Percentiles rank a stretch among this genome's conserved stretches.
These are phyloP conservation scores for Phalloptychus januarius DNA, from an alignment of 2,797 vertebrate genomes.

Conservation along the genomic window DNA sequence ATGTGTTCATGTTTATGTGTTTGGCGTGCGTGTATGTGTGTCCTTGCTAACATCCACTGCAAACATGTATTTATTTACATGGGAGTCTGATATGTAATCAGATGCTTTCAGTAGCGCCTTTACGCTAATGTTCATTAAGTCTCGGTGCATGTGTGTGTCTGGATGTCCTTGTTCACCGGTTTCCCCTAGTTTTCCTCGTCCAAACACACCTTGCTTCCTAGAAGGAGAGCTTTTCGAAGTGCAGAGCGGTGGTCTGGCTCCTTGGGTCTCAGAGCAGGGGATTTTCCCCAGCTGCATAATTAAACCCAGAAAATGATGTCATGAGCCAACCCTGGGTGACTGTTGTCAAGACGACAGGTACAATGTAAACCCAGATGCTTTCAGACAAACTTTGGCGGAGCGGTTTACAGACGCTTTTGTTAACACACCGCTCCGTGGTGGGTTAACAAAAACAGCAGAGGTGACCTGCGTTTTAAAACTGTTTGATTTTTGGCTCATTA, in stretches of 20 bases:
- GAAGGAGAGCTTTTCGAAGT: constrained; percentile 50
- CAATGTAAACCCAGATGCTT: constrained; percentile 48
- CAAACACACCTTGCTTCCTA: constrained; percentile 62
- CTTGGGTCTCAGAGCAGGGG: constrained; percentile 60
- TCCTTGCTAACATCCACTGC: constrained; percentile 5
- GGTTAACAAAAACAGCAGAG: constrained; percentile 12
- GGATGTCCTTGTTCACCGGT: constrained; percentile 10
- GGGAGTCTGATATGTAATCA: constrained; percentile 12
- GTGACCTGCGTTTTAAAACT: constrained; percentile 9
- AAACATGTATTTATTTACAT: constrained; percentile 18
- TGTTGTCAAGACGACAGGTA: constrained; percentile 73
- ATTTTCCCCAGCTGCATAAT: constrained; percentile 71
- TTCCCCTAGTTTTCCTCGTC: constrained; percentile 36
- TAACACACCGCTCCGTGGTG: constrained; percentile 10
- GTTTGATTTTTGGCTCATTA: constrained; percentile 1
- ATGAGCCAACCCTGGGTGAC: constrained; percentile 64
- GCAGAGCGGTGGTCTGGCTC: constrained; percentile 55
- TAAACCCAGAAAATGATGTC: constrained; percentile 73
- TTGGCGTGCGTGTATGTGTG: not conserved
- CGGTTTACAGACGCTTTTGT: constrained; percentile 11
- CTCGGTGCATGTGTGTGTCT: not conserved
- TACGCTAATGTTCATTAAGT: not conserved
- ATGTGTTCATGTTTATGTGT: not conserved
- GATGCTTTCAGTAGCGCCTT: constrained; percentile 6
- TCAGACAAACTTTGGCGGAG: constrained; percentile 23